A percentile compares a stretch with the other conserved stretches of the same genome.
These are phyloP conservation scores for Scaptomyza parva DNA, from an alignment of 2,888 invertebrate genomes.

Conservation along the genomic window DNA sequence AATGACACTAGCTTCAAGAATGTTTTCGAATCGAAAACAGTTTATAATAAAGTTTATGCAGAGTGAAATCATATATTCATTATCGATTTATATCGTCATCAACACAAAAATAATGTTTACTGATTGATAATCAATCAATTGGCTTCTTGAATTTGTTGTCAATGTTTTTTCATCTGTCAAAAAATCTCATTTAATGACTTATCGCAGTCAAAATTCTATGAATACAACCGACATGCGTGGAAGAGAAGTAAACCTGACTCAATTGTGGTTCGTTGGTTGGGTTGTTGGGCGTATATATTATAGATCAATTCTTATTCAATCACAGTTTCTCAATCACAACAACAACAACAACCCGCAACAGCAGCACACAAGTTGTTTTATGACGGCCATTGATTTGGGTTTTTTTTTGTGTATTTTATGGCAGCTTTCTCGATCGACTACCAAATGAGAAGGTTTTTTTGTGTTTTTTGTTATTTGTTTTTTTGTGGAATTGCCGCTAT, in stretches of 20 bases:
- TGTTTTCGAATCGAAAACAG: too few species aligned
- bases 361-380: constrained; percentile 33
- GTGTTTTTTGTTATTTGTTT: too few species aligned
- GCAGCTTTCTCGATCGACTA: constrained; percentile 31
- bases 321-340: too few species aligned
- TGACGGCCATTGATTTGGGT: constrained; percentile 32
- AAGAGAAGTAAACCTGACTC: constrained; percentile 8
- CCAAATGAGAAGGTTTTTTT: constrained; percentile 4
- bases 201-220: constrained; percentile 11
- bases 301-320: constrained; percentile 9
- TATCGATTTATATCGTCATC: background rate
- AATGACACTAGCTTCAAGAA: constrained; percentile 9
- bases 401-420: constrained; percentile 17
- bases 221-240: background rate
- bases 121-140: constrained; percentile 12
- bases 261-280: too few species aligned
- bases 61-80: background rate
- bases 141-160: constrained; percentile 11
- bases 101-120: background rate
- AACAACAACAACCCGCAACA: too few species aligned
- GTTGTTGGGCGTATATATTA: background rate
- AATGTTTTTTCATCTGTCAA: background rate
- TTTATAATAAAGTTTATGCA: background rate
- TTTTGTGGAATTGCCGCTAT: constrained; percentile 22
- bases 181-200: constrained; percentile 1